These are phyloP conservation scores for Halcyon chelicuti DNA, from an alignment of 2,797 vertebrate genomes.

Conservation along the genomic window DNA sequence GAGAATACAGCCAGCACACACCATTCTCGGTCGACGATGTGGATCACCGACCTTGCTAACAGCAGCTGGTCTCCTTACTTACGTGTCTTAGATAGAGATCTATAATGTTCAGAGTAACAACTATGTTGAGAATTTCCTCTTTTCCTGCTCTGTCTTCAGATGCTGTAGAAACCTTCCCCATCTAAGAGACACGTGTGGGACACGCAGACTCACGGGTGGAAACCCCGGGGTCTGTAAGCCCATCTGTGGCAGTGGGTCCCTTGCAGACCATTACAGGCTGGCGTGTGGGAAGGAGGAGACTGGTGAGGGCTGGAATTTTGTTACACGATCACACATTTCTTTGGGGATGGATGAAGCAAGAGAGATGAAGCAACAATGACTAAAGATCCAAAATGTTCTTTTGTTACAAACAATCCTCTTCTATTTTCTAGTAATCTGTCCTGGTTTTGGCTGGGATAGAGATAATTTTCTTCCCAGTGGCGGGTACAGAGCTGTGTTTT, in stretches of 20 bases:
- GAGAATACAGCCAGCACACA: neutral
- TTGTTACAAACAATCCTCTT: neutral
- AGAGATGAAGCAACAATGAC: neutral
- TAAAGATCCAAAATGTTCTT: neutral
- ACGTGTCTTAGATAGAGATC: rapidly evolving
- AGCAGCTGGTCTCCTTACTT: neutral
- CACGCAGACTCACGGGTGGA: rapidly evolving
- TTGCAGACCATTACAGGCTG: neutral
- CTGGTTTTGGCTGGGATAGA: neutral
- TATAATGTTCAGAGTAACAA: neutral
- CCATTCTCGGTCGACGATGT: rapidly evolving
- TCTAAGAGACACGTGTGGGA: rapidly evolving
- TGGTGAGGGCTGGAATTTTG: neutral
- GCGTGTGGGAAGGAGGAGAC: neutral
- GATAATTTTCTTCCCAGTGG: neutral
- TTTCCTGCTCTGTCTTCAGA: neutral
- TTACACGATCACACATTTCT: neutral
- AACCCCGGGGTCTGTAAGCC: neutral
- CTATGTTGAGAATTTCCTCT: neutral
- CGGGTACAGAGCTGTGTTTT: neutral
- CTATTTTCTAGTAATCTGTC: neutral
- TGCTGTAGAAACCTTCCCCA: neutral
- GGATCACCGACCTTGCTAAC: neutral
- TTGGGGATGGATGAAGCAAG: neutral
- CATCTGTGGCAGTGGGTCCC: neutral